Conservation (phyloP, 2,113 vertebrate species). For the Procapra przewalskii region DNA sequence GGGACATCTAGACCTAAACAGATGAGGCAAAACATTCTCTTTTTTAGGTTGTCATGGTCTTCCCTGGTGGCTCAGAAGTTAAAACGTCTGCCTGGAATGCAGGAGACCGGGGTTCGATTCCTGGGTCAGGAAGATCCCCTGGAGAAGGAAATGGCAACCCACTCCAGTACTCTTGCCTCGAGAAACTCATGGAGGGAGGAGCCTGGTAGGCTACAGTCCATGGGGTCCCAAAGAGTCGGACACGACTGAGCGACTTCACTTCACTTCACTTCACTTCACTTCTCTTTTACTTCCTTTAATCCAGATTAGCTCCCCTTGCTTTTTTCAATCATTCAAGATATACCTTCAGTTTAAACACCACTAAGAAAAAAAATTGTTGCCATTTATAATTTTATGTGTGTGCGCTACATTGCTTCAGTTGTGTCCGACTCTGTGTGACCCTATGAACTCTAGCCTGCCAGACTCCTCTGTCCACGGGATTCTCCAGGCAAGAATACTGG, state of each 20-base stretch:
- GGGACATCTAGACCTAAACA: not conserved
- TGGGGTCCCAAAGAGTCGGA: too few relatives aligned
- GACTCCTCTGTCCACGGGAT: not conserved
- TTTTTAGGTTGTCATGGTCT: not conserved
- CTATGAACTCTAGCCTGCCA: not conserved
- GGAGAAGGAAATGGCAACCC: too few relatives aligned
- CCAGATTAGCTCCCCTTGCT: not conserved
- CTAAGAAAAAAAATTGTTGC: not conserved
- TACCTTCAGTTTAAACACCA: slow-evolving; percentile 13
- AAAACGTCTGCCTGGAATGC: too few relatives aligned
- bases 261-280: not conserved
- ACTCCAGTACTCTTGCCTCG: too few relatives aligned
- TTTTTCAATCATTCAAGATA: not conserved
- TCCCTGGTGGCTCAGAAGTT: too few relatives aligned
- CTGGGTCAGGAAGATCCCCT: too few relatives aligned
- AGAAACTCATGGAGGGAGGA: too few relatives aligned
- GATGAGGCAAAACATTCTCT: not conserved
- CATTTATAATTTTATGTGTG: not conserved
- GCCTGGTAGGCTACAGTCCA: too few relatives aligned
- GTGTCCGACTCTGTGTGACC: not conserved
- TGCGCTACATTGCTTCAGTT: not conserved
- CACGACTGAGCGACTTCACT: too few relatives aligned
- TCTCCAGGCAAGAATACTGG: not conserved
- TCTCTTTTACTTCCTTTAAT: slow-evolving; percentile 11
- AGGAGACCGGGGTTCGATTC: too few relatives aligned